A percentile compares a stretch with the other conserved stretches of the same genome.
These are phyloP conservation scores for Chionoecetes opilio DNA, from an alignment of 1,140 invertebrate species.

Conservation along the genomic window DNA sequence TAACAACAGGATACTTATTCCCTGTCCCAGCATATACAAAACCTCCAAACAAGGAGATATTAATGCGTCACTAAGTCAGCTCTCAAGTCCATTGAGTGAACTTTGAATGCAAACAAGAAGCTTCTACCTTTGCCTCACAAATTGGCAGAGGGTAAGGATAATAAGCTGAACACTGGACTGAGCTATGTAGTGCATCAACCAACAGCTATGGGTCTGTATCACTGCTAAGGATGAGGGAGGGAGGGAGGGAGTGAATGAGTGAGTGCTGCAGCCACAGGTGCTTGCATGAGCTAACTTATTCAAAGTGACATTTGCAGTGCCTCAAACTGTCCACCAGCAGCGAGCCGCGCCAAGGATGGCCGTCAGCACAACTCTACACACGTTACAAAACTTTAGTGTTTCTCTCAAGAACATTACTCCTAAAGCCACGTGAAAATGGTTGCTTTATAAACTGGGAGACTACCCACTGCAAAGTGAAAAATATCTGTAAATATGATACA, in stretches of 20 bases:
- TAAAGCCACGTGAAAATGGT: conserved; percentile 42
- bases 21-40: conserved; percentile 49
- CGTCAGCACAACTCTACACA: background rate
- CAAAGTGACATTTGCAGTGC: background rate
- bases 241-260: conserved; percentile 5
- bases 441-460: conserved; percentile 68
- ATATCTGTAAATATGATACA: conserved; percentile 76
- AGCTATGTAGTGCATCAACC: conserved; percentile 38
- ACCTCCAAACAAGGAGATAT: conserved; percentile 35
- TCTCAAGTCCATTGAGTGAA: background rate
- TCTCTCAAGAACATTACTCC: conserved; percentile 49
- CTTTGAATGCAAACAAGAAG: background rate
- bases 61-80: conserved; percentile 9
- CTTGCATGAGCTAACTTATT: conserved; percentile 27
- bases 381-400: conserved; percentile 68
- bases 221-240: background rate
- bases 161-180: conserved; percentile 56
- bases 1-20: conserved; percentile 63
- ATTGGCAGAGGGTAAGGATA: conserved; percentile 15
- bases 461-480: conserved; percentile 77
- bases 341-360: background rate
- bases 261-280: conserved; percentile 45
- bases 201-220: background rate
- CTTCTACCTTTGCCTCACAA: conserved; percentile 17
- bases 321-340: background rate